Evolutionary conservation across 2,888 invertebrate genomes (phyloP).

Genomic region (Allophyes oxyacanthae): DNA sequence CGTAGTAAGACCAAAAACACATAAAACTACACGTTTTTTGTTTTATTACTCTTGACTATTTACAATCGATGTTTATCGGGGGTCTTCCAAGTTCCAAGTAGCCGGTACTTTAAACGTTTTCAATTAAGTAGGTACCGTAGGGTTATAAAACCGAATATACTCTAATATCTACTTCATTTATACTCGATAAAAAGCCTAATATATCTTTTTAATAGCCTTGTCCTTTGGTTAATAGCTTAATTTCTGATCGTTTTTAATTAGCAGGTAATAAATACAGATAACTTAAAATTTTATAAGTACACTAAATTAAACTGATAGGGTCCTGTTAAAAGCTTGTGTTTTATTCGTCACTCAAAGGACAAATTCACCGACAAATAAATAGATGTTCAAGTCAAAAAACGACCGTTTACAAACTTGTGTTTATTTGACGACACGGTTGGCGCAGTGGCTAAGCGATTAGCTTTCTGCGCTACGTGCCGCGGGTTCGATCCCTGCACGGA

Average conservation of each 20-base stretch:
- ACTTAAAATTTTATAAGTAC: too few relatives aligned
- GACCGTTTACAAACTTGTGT: too few relatives aligned
- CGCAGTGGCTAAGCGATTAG: too few relatives aligned
- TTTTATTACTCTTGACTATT: constrained; percentile 66
- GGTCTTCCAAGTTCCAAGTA: constrained; percentile 57
- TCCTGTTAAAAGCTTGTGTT: too few relatives aligned
- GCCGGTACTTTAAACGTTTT: constrained; percentile 55
- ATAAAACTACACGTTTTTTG: constrained; percentile 47
- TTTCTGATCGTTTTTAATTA: constrained; percentile 27
- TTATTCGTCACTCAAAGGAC: too few relatives aligned
- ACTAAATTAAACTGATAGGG: too few relatives aligned
- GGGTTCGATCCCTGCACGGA: too few relatives aligned
- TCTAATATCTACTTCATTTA: constrained; percentile 49
- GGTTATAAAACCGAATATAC: constrained; percentile 58
- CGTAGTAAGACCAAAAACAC: constrained; percentile 21
- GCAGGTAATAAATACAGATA: constrained; percentile 22
- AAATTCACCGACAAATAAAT: too few relatives aligned
- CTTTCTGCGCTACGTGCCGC: too few relatives aligned
- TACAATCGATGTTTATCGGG: constrained; percentile 61
- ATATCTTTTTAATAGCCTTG: constrained; percentile 56
- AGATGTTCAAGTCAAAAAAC: too few relatives aligned
- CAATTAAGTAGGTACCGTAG: constrained; percentile 47
- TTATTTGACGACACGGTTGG: too few relatives aligned
- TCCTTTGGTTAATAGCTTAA: constrained; percentile 51
- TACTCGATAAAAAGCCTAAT: constrained; percentile 42